These are phyloP conservation scores for Leptopilina drosophilae DNA, from an alignment of 2,888 invertebrate species.

Conservation along the genomic window DNA sequence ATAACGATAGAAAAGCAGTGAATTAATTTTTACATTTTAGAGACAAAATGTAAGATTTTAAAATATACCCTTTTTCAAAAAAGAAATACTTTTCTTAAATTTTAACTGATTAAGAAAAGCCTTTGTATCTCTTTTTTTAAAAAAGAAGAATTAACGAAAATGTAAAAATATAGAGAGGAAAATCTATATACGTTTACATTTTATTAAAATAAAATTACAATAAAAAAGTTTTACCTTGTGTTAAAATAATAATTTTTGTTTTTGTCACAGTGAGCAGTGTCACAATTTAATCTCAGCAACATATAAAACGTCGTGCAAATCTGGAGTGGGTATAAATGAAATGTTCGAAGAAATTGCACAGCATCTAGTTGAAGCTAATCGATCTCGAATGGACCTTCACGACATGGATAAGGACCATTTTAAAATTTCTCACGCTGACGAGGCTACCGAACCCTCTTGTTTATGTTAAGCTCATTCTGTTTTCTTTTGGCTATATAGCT, in stretches of 20 bases:
- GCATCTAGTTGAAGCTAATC: constrained; percentile 87
- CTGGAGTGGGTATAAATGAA: constrained; percentile 90
- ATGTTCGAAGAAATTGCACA: constrained; percentile 94
- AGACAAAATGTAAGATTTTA: too few species aligned
- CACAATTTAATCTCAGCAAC: constrained; percentile 92
- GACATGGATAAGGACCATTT: constrained; percentile 88
- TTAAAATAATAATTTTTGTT: constrained; percentile 55
- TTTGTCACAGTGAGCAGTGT: constrained; percentile 90
- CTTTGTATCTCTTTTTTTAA: neutral
- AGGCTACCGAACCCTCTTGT: constrained; percentile 78
- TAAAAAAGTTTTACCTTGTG: constrained; percentile 13
- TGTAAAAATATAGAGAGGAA: neutral
- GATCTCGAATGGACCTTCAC: constrained; percentile 90
- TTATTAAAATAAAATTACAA: constrained; percentile 1
- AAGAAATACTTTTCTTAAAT: too few species aligned
- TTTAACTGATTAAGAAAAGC: too few species aligned
- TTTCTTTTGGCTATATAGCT: constrained; percentile 3
- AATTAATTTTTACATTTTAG: neutral
- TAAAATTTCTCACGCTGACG: constrained; percentile 84
- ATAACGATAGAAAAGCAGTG: neutral
- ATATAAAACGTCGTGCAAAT: constrained; percentile 94
- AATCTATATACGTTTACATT: neutral
- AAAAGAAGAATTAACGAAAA: neutral
- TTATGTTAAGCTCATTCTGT: constrained; percentile 73
- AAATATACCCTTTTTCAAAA: too few species aligned